Percentiles rank a stretch among this genome's conserved stretches.
phyloP scores from a whole-genome alignment of 2,113 vertebrate genomes.

The human (Homo sapiens) region DNA sequence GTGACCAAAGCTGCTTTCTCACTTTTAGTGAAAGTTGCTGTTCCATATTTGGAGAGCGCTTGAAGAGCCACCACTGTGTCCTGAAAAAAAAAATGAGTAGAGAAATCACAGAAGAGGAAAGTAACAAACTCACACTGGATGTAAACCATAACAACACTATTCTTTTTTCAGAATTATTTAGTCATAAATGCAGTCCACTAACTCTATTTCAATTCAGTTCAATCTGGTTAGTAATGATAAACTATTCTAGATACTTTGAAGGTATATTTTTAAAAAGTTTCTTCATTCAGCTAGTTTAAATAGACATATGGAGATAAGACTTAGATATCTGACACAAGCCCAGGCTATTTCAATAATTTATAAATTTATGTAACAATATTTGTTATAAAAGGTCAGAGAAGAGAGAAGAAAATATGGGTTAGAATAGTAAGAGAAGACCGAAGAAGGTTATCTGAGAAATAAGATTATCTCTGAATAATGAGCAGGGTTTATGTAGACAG shows the following conservation, averaged over 20 bases:
- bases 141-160: background rate
- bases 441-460: background rate
- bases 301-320: background rate
- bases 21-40: constrained; percentile 68
- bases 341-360: background rate
- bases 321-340: background rate
- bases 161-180: background rate
- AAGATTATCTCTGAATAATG: background rate
- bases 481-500: background rate
- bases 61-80: constrained; percentile 87
- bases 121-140: background rate
- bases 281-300: background rate
- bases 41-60: constrained; percentile 80
- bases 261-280: background rate
- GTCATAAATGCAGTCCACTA: background rate
- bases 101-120: background rate
- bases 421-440: background rate
- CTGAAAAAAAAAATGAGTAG: constrained; percentile 61
- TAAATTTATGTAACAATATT: background rate
- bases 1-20: constrained; percentile 60
- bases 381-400: background rate
- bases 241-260: background rate
- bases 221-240: background rate
- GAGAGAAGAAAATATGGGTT: background rate
- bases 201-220: background rate